These are phyloP conservation scores for Philypnodon macrostomus DNA, from an alignment of 2,797 vertebrate genomes.

Conservation along the genomic window DNA sequence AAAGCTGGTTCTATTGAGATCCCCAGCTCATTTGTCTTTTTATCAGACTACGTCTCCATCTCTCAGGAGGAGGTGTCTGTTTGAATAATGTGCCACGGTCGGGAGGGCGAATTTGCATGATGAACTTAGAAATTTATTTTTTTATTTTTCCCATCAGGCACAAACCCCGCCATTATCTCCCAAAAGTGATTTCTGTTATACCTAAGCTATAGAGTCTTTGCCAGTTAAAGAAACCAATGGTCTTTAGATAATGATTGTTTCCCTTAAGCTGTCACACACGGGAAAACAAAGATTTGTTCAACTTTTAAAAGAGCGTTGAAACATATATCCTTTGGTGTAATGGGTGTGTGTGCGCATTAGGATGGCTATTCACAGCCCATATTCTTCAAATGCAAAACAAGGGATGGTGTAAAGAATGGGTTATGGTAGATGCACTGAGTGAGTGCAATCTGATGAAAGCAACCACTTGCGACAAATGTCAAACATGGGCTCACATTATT, in stretches of 20 bases:
- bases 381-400: constrained; percentile 44
- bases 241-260: constrained; percentile 61
- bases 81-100: constrained; percentile 93
- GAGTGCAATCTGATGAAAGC: constrained; percentile 54
- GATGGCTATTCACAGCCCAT: constrained; percentile 26
- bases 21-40: constrained; percentile 90
- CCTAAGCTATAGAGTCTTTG: constrained; percentile 56
- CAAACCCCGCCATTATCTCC: constrained; percentile 53
- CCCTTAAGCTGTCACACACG: constrained; percentile 60
- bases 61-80: constrained; percentile 88
- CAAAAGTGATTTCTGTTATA: constrained; percentile 65
- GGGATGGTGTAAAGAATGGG: constrained; percentile 36
- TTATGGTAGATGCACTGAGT: constrained; percentile 34
- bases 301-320: constrained; percentile 38
- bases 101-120: constrained; percentile 94
- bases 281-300: constrained; percentile 66
- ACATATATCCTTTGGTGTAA: constrained; percentile 44
- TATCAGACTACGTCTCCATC: constrained; percentile 78
- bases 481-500: constrained; percentile 30
- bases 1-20: constrained; percentile 81
- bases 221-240: constrained; percentile 65
- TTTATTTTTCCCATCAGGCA: constrained; percentile 67
- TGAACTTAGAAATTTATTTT: constrained; percentile 79
- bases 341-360: constrained; percentile 37
- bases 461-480: constrained; percentile 40